phyloP scores from a whole-genome alignment of 2,113 vertebrate genomes.

The Prunella fulvescens region DNA sequence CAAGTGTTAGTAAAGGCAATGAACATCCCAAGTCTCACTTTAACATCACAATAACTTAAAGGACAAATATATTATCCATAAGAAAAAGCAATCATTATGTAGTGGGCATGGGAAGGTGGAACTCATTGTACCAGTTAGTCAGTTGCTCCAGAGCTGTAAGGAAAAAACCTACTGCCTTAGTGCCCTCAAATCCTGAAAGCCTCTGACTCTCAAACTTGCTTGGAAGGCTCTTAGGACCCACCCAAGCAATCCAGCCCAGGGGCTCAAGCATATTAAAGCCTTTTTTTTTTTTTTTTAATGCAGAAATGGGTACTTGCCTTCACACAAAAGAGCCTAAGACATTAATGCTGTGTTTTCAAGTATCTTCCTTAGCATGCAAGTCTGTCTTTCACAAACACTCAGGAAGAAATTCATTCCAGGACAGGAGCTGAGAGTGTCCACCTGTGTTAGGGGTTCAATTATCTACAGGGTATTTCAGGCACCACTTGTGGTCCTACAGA shows the following conservation, averaged over 20 bases:
- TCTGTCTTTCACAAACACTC: neutral
- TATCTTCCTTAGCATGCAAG: neutral
- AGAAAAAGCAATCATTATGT: neutral
- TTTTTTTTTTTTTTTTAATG: neutral
- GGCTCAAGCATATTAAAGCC: neutral
- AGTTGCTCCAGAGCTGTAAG: neutral
- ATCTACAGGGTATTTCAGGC: neutral
- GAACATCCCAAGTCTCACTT: neutral
- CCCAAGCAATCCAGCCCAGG: neutral
- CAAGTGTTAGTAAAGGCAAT: neutral
- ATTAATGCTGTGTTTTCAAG: neutral
- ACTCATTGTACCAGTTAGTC: neutral
- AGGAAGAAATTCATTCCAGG: neutral
- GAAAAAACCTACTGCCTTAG: neutral
- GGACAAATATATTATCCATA: neutral
- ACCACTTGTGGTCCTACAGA: neutral
- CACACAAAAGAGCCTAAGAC: neutral
- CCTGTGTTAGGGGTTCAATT: neutral
- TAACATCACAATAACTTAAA: neutral
- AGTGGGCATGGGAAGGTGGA: neutral
- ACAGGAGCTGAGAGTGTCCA: neutral
- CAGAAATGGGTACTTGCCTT: neutral
- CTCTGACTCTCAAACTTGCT: neutral
- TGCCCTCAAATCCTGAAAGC: neutral
- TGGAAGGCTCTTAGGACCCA: neutral